phyloP scores from a whole-genome alignment of 2,888 invertebrate genomes.

The Drosophila algonquin region DNA sequence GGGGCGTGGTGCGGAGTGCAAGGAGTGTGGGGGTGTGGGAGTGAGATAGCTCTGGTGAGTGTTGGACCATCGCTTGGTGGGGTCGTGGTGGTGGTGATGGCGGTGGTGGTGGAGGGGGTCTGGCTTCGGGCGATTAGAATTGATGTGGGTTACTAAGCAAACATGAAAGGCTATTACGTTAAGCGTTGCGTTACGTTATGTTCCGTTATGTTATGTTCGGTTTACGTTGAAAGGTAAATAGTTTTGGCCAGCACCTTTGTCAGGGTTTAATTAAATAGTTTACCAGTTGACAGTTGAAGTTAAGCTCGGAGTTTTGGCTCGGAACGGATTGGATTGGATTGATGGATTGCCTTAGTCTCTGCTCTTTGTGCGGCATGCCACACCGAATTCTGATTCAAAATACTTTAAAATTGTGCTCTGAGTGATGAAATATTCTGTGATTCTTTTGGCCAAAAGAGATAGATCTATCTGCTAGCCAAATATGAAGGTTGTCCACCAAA shows the following conservation, averaged over 20 bases:
- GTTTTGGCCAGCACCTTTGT: conserved; percentile 35
- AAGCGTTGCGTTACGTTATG: conserved; percentile 72
- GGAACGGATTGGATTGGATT: not conserved
- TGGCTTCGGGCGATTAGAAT: conserved; percentile 75
- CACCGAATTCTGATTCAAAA: not conserved
- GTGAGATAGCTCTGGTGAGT: conserved; percentile 11
- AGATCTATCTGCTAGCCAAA: not conserved
- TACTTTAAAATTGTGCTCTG: too few species aligned
- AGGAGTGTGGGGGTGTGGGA: conserved; percentile 21
- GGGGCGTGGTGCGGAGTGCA: conserved; percentile 23
- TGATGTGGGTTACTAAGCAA: conserved; percentile 80
- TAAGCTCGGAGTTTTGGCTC: not conserved
- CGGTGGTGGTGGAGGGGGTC: conserved; percentile 32
- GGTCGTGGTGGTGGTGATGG: conserved; percentile 34
- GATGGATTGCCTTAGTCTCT: not conserved
- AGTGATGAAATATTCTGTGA: too few species aligned
- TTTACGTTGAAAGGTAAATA: conserved; percentile 57
- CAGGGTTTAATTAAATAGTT: conserved; percentile 29
- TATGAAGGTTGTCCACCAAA: not conserved
- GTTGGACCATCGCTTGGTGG: conserved; percentile 18
- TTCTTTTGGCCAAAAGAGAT: not conserved
- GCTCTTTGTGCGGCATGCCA: not conserved
- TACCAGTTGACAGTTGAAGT: conserved; percentile 14
- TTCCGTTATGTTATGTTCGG: conserved; percentile 44
- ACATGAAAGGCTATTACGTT: conserved; percentile 80